A percentile compares a stretch with the other conserved stretches of the same genome.
Conservation (phyloP, 2,113 vertebrate species). For the Solea senegalensis region DNA sequence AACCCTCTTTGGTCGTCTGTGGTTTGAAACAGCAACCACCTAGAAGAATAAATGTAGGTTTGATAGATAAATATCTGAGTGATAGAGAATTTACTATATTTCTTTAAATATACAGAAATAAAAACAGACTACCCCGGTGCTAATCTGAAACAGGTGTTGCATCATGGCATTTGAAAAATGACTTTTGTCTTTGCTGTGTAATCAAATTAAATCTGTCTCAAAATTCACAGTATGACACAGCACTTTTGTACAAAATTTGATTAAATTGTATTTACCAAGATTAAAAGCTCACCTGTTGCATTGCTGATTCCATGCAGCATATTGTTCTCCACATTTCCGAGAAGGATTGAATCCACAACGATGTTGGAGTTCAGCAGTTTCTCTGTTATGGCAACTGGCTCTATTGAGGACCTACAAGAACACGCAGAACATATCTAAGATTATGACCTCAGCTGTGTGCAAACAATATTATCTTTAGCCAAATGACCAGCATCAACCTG, state of each 20-base stretch:
- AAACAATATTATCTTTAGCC: neutral
- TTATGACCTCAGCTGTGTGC: neutral
- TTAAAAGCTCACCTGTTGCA: conserved; percentile 58
- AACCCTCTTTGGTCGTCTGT: conserved; percentile 56
- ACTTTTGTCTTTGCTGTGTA: no score
- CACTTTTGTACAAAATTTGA: no score
- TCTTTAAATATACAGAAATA: no score
- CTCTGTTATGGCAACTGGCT: conserved; percentile 48
- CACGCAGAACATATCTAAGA: neutral
- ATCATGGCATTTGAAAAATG: no score
- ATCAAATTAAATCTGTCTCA: no score
- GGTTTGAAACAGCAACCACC: conserved; percentile 78
- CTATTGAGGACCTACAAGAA: conserved; percentile 46
- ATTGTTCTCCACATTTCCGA: conserved; percentile 56
- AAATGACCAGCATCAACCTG: no score
- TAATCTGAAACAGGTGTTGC: no score
- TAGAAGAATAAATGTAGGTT: conserved; percentile 19
- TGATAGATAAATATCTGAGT: neutral
- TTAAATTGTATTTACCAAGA: no score
- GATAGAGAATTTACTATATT: no score
- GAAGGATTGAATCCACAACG: conserved; percentile 65
- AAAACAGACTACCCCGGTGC: no score
- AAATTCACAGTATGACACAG: no score
- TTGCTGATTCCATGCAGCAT: conserved; percentile 74
- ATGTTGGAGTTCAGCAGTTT: conserved; percentile 50